Base-by-base conservation (phyloP, 2,797 vertebrate species). In the Cuniculus paca region DNA sequence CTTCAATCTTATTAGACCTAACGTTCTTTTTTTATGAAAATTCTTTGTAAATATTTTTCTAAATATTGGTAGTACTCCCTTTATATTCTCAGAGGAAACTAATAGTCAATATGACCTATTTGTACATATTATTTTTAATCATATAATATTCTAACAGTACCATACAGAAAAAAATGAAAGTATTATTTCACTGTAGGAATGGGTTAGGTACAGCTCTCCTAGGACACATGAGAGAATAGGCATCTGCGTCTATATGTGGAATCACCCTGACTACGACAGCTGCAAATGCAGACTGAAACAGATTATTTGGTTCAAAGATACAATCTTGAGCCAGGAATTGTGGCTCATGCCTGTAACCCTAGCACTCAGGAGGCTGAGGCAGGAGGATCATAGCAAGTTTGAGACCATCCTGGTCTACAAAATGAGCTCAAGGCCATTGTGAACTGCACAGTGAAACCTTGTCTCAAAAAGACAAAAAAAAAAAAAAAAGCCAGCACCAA, bases 11-110 rank as follows among this genome's bases (percentile, higher is more conserved):
- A 5, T 74, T 61, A 90, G 90, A 84, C 24, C 31, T 14, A 68
- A 60, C 3, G 2, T 6, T 10, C 34, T 28, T 16, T 13, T 80
- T 96, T 92, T 10, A 54, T 39, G 31, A 56, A 58, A 92, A 45
- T 39, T 58, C 88, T 88, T 87, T 36, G 10, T 50, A 65, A 68
- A 72, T 65, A 72, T 52, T 78, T n/a, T 52, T 34, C 24, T 52
- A 42, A 58, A 80, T 80, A 80, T 85, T 58, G 31, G 17, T n/a
- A 77, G 68, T 56, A 81, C 0, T 1, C 4, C 11, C 34, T 81
- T 95, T 72, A 61, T 77, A 91, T 70, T 95, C 20, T 89, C 48
- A 70, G 91, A 58, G 79, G 50, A 92, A 86, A 86, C 52, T 77
- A 39, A 75, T 65, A 86, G 11, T 77, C 39, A 36, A 80, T 85